phyloP scores from a whole-genome alignment of 2,888 invertebrate species.

The Tortrix viridana region DNA sequence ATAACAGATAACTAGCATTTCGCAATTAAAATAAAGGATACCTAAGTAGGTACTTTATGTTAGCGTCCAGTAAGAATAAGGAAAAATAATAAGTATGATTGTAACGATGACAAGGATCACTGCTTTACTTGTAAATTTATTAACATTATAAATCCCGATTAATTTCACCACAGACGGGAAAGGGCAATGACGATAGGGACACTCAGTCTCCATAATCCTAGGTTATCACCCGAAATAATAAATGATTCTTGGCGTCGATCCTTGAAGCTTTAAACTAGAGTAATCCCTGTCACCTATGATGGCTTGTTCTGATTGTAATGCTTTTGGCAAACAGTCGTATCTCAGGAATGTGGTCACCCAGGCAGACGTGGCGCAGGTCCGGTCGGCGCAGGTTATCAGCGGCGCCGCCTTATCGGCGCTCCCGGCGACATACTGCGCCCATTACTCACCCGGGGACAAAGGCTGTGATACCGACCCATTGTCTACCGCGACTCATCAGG shows the following conservation, averaged over 20 bases:
- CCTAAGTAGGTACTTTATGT: too few relatives aligned
- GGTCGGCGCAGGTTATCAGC: constrained; percentile 51
- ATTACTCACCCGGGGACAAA: constrained; percentile 54
- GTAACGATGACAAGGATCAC: too few relatives aligned
- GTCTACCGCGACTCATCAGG: constrained; percentile 32
- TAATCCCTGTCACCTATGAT: not conserved
- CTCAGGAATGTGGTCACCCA: constrained; percentile 30
- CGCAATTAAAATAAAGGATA: too few relatives aligned
- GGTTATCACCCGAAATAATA: too few relatives aligned
- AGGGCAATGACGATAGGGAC: too few relatives aligned
- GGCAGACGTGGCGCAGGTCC: constrained; percentile 26
- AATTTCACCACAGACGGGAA: too few relatives aligned
- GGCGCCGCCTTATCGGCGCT: constrained; percentile 56
- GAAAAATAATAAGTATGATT: too few relatives aligned
- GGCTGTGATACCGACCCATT: constrained; percentile 25
- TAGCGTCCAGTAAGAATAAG: too few relatives aligned
- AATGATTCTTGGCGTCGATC: too few relatives aligned
- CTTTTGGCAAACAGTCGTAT: constrained; percentile 29
- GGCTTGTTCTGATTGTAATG: not conserved
- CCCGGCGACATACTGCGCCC: constrained; percentile 56
- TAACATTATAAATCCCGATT: too few relatives aligned
- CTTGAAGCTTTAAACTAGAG: not conserved
- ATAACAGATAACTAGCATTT: not conserved
- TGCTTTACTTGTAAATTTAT: too few relatives aligned
- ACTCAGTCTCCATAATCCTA: too few relatives aligned